Evolutionary conservation across 2,888 invertebrate species (phyloP).

Genomic region (Chrysotoxum bicinctum): DNA sequence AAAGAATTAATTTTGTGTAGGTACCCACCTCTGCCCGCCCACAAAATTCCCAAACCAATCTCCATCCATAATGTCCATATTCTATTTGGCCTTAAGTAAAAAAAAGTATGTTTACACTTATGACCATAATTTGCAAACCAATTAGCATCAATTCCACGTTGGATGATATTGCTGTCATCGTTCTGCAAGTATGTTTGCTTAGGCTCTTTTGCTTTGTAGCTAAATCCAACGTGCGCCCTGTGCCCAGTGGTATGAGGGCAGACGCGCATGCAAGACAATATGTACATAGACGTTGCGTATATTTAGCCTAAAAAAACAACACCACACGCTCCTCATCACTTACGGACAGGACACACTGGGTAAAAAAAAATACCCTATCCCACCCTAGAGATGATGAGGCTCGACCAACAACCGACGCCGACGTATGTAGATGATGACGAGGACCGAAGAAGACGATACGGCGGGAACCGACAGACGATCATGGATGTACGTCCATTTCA

Average conservation of each 20-base stretch:
- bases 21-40: neutral
- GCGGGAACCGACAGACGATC: conserved; percentile 5
- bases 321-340: conserved; percentile 45
- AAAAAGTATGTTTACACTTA: conserved; percentile 59
- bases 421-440: neutral
- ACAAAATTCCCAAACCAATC: neutral
- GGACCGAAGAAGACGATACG: neutral
- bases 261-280: conserved; percentile 4
- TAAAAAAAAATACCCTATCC: neutral
- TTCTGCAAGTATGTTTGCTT: conserved; percentile 60
- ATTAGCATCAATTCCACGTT: conserved; percentile 68
- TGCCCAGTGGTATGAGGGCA: conserved; percentile 13
- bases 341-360: conserved; percentile 47
- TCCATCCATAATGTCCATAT: conserved; percentile 13
- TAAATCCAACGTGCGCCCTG: conserved; percentile 33
- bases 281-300: neutral
- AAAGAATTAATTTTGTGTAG: neutral
- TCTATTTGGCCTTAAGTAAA: conserved; percentile 2
- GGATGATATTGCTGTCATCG: conserved; percentile 57
- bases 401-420: neutral
- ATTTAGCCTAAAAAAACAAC: conserved; percentile 15
- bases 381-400: conserved; percentile 34
- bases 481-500: neutral
- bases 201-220: conserved; percentile 67
- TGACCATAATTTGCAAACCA: conserved; percentile 71